Percentiles rank a stretch among this genome's conserved stretches.
Conservation (phyloP, 2,888 invertebrate genomes). For the Leptura quadrifasciata region DNA sequence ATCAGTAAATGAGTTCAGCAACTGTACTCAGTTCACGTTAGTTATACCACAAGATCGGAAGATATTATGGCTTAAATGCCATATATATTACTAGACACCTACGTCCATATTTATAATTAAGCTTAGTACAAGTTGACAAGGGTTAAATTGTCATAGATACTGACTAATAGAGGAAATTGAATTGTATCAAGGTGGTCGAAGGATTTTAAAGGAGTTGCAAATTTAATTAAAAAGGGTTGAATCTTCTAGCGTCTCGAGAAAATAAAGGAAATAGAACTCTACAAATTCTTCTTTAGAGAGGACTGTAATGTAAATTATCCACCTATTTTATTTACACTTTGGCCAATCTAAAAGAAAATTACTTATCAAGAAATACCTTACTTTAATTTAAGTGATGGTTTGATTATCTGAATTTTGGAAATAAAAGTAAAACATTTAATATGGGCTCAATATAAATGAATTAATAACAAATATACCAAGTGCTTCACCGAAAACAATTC, state of each 20-base stretch:
- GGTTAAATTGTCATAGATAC: constrained; percentile 18
- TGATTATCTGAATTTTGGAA: too few species aligned
- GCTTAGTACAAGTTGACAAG: neutral
- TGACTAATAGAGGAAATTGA: constrained; percentile 20
- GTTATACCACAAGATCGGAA: neutral
- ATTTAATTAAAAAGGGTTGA: constrained; percentile 31
- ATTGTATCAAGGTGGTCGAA: neutral
- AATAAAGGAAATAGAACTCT: neutral
- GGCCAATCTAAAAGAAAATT: neutral
- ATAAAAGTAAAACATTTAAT: too few species aligned
- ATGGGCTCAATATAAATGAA: too few species aligned
- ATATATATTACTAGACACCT: neutral
- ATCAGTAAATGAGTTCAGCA: too few species aligned
- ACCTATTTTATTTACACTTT: neutral
- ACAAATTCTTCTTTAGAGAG: constrained; percentile 14
- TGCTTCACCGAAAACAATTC: too few species aligned
- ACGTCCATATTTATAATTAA: neutral
- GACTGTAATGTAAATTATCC: constrained; percentile 15
- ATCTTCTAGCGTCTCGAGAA: constrained; percentile 13
- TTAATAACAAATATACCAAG: too few species aligned
- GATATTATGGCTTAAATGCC: neutral
- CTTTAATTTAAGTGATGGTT: too few species aligned
- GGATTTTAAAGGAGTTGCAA: constrained; percentile 1
- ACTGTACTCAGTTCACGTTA: neutral
- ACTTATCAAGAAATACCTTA: neutral